phyloP scores from a whole-genome alignment of 2,888 invertebrate species.

The Globia sparganii region DNA sequence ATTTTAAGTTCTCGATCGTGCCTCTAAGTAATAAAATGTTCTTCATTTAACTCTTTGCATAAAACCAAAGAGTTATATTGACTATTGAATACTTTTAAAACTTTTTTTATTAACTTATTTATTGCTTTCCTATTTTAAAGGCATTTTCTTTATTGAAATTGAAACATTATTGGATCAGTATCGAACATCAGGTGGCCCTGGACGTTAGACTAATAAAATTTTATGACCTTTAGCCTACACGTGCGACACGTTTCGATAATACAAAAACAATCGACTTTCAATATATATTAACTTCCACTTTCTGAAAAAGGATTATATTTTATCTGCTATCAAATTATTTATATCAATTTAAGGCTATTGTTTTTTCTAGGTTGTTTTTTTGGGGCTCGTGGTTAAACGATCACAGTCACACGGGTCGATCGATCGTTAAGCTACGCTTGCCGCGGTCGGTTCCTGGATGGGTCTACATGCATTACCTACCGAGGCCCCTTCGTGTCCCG shows the following conservation, averaged over 20 bases:
- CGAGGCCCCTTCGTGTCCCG: too few species aligned
- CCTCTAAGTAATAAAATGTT: not conserved
- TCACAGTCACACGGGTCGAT: too few species aligned
- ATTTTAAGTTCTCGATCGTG: not conserved
- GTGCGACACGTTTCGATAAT: constrained; percentile 8
- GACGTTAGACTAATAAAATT: constrained; percentile 26
- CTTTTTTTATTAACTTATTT: too few species aligned
- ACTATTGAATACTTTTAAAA: constrained; percentile 5
- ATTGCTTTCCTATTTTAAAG: not conserved
- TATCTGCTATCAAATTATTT: not conserved
- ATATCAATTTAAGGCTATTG: not conserved
- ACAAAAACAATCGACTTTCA: constrained; percentile 3
- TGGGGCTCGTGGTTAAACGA: too few species aligned
- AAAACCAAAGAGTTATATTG: not conserved
- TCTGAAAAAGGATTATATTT: not conserved
- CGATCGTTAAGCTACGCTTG: not conserved
- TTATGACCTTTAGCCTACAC: constrained; percentile 5
- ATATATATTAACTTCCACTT: not conserved
- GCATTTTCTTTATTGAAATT: constrained; percentile 24
- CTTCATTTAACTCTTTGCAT: not conserved
- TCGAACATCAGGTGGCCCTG: constrained; percentile 15
- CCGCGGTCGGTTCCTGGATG: not conserved
- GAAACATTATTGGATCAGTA: constrained; percentile 24
- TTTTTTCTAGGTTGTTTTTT: not conserved
- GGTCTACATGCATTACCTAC: too few species aligned